Evolutionary conservation across 2,888 invertebrate genomes (phyloP).

Genomic region (Pachydiplax longipennis): DNA sequence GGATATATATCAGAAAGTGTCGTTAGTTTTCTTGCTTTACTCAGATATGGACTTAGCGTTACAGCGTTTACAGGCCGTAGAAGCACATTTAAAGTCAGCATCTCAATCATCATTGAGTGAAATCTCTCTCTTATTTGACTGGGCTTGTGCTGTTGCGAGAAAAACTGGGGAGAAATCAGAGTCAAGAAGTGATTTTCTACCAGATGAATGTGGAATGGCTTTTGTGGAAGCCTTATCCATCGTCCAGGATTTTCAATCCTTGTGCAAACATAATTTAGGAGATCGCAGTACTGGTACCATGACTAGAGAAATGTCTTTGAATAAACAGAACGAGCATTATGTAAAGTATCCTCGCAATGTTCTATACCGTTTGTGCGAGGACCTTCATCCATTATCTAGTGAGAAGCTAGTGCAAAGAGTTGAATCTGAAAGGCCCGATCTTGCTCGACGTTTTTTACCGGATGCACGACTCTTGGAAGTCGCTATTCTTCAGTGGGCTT

Average conservation of each 20-base stretch:
- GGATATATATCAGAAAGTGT: conserved; percentile 61
- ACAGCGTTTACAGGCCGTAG: conserved; percentile 46
- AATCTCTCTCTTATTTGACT: conserved; percentile 47
- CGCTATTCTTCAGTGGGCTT: not conserved
- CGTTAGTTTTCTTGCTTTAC: conserved; percentile 49
- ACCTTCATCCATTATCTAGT: conserved; percentile 51
- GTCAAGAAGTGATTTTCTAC: conserved; percentile 49
- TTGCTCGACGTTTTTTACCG: not conserved
- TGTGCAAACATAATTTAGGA: conserved; percentile 59
- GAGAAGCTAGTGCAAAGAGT: conserved; percentile 54
- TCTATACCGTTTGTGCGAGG: conserved; percentile 54
- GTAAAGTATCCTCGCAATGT: conserved; percentile 52
- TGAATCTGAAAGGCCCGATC: conserved; percentile 50
- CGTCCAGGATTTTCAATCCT: conserved; percentile 59
- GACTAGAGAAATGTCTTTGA: not conserved
- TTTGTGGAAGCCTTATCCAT: conserved; percentile 65
- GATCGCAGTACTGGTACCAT: conserved; percentile 47
- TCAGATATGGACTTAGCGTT: conserved; percentile 48
- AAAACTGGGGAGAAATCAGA: conserved; percentile 58
- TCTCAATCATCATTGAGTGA: conserved; percentile 7
- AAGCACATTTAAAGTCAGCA: conserved; percentile 15
- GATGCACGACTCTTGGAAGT: conserved; percentile 10
- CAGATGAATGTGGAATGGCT: not conserved
- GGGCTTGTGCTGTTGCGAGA: conserved; percentile 40
- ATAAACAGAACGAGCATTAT: not conserved